A percentile compares a stretch with the other conserved stretches of the same genome.
These are phyloP conservation scores for Latrodectus geometricus DNA, from an alignment of 1,140 invertebrate species.

Conservation along the genomic window DNA sequence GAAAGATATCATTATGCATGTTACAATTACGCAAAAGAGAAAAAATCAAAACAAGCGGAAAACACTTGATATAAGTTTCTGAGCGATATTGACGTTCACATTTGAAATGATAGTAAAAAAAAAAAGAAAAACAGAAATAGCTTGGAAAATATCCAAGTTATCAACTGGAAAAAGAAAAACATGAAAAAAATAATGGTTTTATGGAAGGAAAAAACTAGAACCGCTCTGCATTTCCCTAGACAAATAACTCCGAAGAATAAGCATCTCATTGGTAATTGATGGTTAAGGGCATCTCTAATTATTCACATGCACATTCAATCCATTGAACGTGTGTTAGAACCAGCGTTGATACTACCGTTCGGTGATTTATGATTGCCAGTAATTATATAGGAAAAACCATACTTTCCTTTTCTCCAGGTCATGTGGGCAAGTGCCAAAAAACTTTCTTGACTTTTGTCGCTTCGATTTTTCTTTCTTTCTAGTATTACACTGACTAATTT, in stretches of 20 bases:
- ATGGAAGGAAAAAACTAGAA: conserved; percentile 9
- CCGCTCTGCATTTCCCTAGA: background rate
- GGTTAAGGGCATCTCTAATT: conserved; percentile 50
- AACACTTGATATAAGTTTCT: conserved; percentile 17
- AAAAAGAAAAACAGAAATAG: background rate
- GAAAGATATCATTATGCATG: conserved; percentile 41
- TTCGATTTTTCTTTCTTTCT: background rate
- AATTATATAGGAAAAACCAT: conserved; percentile 40
- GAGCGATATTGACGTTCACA: conserved; percentile 25
- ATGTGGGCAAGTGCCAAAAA: conserved; percentile 52
- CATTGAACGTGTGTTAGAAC: background rate
- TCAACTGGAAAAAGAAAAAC: background rate
- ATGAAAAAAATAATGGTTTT: conserved; percentile 3
- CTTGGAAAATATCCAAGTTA: background rate
- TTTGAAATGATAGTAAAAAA: background rate
- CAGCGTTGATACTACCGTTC: conserved; percentile 15
- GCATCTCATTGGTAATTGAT: conserved; percentile 46
- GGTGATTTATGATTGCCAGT: conserved; percentile 51
- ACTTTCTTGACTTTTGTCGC: conserved; percentile 42
- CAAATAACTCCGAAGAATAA: conserved; percentile 44
- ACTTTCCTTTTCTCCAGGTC: background rate
- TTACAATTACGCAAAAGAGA: background rate
- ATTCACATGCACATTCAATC: conserved; percentile 41
- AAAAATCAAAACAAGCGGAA: conserved; percentile 20
- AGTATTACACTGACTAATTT: conserved; percentile 7